Percentiles rank a stretch among this genome's conserved stretches.
phyloP scores from a whole-genome alignment of 2,113 vertebrate genomes.

The Motacilla alba region DNA sequence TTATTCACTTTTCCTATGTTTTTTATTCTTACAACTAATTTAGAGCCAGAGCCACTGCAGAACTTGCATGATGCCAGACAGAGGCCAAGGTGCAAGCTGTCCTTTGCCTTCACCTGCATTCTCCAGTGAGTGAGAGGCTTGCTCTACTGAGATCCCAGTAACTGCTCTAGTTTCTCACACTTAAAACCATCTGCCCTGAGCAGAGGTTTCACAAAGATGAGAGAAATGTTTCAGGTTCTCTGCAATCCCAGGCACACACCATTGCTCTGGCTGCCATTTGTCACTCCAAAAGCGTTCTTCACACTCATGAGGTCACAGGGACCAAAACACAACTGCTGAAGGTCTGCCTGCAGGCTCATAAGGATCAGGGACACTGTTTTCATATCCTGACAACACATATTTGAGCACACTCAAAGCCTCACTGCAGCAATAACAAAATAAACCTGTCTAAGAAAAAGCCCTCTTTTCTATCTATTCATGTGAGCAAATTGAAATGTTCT shows the following conservation, averaged over 20 bases:
- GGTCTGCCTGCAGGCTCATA: background rate
- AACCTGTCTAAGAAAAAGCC: background rate
- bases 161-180: background rate
- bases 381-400: background rate
- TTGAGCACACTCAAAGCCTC: background rate
- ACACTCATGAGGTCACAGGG: fast-evolving
- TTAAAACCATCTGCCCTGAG: background rate
- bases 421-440: background rate
- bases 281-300: background rate
- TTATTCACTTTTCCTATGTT: background rate
- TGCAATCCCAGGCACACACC: background rate
- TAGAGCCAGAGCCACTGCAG: background rate
- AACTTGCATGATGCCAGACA: background rate
- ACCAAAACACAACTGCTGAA: background rate
- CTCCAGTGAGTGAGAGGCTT: background rate
- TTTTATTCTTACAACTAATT: background rate
- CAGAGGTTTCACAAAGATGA: background rate
- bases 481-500: background rate
- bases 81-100: background rate
- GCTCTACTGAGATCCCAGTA: background rate
- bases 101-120: background rate
- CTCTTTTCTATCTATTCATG: background rate
- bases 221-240: background rate
- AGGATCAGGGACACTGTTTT: background rate
- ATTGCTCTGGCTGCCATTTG: background rate